Evolutionary conservation across 1,140 invertebrate species (phyloP).

Genomic region (Augochlora pura): DNA sequence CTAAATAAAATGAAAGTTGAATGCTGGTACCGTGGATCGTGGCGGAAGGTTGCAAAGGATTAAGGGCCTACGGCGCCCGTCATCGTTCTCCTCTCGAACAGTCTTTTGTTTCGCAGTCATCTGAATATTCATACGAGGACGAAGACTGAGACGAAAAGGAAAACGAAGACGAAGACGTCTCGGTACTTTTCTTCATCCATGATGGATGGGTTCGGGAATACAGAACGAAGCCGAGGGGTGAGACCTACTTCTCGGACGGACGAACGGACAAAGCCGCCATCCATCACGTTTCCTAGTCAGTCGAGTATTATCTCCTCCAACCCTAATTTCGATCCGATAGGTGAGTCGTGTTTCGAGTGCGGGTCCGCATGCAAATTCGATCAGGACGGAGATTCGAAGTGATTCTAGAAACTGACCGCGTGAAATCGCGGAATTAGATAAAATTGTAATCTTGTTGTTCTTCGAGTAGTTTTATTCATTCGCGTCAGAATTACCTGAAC

Average conservation of each 20-base stretch:
- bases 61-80: conserved; percentile 9
- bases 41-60: conserved; percentile 23
- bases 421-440: not conserved
- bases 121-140: conserved; percentile 59
- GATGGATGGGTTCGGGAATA: conserved; percentile 62
- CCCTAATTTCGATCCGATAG: conserved; percentile 11
- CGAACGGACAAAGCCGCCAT: conserved; percentile 53
- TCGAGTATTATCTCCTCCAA: conserved; percentile 28
- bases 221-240: conserved; percentile 40
- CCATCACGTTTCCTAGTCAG: conserved; percentile 59
- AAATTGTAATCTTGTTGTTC: not conserved
- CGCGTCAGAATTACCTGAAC: too few species aligned
- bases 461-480: too few species aligned
- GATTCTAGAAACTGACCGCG: conserved; percentile 17
- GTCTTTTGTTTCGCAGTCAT: conserved; percentile 41
- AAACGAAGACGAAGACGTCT: conserved; percentile 50
- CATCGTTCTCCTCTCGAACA: not conserved
- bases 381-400: not conserved
- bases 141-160: conserved; percentile 48
- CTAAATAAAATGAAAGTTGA: conserved; percentile 20
- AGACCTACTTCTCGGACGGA: conserved; percentile 53
- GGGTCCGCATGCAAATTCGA: conserved; percentile 14
- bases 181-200: conserved; percentile 58
- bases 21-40: not conserved
- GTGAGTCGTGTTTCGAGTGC: not conserved